Percentiles rank a stretch among this genome's conserved stretches.
Conservation (phyloP, 2,113 vertebrate species). For the Connochaetes taurinus region DNA sequence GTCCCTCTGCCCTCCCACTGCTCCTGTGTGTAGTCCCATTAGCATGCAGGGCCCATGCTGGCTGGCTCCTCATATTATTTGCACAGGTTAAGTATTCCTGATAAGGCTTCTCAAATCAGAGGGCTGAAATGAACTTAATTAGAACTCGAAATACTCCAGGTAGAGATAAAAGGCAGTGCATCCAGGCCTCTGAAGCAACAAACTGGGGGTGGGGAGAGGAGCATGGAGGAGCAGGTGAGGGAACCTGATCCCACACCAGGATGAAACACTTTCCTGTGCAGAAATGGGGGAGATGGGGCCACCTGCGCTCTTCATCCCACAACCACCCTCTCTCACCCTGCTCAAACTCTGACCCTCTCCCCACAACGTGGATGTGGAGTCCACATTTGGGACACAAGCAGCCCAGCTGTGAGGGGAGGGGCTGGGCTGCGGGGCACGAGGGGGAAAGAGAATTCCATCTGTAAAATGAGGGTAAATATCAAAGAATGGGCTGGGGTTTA, state of each 20-base stretch:
- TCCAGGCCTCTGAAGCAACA: constrained; percentile 54
- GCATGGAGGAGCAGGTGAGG: neutral
- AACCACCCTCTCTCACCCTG: neutral
- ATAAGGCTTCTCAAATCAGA: constrained; percentile 78
- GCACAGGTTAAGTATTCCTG: constrained; percentile 77
- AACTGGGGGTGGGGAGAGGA: neutral
- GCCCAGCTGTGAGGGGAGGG: neutral
- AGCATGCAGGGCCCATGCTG: constrained; percentile 64
- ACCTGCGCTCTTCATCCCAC: neutral
- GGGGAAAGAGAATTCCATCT: neutral
- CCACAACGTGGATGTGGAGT: neutral
- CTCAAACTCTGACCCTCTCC: neutral
- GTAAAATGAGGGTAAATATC: neutral
- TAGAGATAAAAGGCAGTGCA: constrained; percentile 64
- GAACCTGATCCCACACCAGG: neutral
- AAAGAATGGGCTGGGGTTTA: neutral
- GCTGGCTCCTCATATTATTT: constrained; percentile 73
- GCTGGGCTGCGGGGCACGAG: neutral
- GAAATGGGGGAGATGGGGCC: neutral
- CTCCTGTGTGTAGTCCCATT: constrained; percentile 52
- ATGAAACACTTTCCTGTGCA: neutral
- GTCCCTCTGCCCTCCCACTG: constrained; percentile 28
- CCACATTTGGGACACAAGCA: neutral
- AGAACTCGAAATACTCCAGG: constrained; percentile 69
- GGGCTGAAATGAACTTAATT: constrained; percentile 78